Evolutionary conservation across 2,888 invertebrate genomes (phyloP).

Genomic region (Baronia brevicornis): DNA sequence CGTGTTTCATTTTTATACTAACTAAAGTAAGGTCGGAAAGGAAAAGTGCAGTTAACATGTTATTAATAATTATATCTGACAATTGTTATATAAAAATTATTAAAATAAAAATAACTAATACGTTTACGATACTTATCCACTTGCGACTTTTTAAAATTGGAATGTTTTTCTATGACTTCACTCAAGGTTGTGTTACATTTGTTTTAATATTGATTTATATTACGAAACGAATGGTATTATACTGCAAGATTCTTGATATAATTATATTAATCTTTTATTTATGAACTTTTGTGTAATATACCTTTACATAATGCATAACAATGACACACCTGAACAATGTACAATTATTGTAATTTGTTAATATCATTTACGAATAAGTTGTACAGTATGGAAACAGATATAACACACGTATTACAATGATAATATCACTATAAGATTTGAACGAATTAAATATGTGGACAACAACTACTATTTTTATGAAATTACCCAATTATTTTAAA

Average conservation of each 20-base stretch:
- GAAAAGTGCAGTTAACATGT: slow-evolving; percentile 6
- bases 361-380: slow-evolving; percentile 24
- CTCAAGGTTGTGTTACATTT: slow-evolving; percentile 60
- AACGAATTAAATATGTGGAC: too few species aligned
- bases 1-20: slow-evolving; percentile 22
- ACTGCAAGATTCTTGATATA: too few species aligned
- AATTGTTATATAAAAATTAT: too few species aligned
- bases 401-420: too few species aligned
- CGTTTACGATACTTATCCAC: too few species aligned
- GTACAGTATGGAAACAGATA: slow-evolving; percentile 15
- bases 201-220: slow-evolving; percentile 18
- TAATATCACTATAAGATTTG: too few species aligned
- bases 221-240: slow-evolving; percentile 13
- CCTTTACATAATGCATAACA: slow-evolving; percentile 38
- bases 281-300: slow-evolving; percentile 7
- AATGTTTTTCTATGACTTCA: slow-evolving; percentile 37
- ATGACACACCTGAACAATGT: slow-evolving; percentile 60
- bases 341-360: slow-evolving; percentile 47
- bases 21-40: not conserved
- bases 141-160: too few species aligned
- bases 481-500: too few species aligned
- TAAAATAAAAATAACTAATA: too few species aligned
- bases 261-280: slow-evolving; percentile 6
- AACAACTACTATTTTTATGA: too few species aligned
- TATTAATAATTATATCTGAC: slow-evolving; percentile 13